Conservation (phyloP, 2,888 invertebrate species). For the Pollenia angustigena region DNA sequence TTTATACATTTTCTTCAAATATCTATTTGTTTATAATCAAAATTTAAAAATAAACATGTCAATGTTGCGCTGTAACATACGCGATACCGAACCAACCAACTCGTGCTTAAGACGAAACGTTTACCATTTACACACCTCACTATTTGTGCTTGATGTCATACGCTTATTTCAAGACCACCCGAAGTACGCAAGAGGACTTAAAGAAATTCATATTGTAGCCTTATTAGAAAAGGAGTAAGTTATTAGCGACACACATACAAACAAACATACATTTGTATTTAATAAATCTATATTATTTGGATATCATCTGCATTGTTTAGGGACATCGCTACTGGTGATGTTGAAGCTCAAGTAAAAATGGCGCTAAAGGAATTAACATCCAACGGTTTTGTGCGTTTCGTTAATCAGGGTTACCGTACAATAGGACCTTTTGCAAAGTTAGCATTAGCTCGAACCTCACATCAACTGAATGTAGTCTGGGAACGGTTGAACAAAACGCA, state of each 20-base stretch:
- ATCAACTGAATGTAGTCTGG: conserved; percentile 80
- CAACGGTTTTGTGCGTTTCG: conserved; percentile 79
- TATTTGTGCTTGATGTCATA: conserved; percentile 82
- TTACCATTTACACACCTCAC: conserved; percentile 80
- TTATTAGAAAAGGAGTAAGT: conserved; percentile 81
- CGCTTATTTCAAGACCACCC: conserved; percentile 83
- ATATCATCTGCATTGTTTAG: conserved; percentile 73
- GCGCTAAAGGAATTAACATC: conserved; percentile 79
- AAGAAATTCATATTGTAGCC: conserved; percentile 79
- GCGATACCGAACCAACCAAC: conserved; percentile 79
- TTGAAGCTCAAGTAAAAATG: conserved; percentile 81
- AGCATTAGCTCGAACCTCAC: conserved; percentile 79
- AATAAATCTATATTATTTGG: neutral
- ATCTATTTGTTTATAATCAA: conserved; percentile 59
- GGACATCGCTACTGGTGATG: conserved; percentile 81
- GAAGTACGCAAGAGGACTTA: conserved; percentile 79
- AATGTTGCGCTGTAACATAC: conserved; percentile 77
- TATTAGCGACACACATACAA: neutral
- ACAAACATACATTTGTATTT: no score
- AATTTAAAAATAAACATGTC: conserved; percentile 61
- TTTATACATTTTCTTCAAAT: conserved; percentile 27
- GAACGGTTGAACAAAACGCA: conserved; percentile 79
- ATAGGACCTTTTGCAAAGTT: conserved; percentile 82
- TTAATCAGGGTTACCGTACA: conserved; percentile 81
- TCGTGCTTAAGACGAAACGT: conserved; percentile 77